These are phyloP conservation scores for Callimorpha dominula DNA, from an alignment of 2,888 invertebrate species.

Conservation along the genomic window DNA sequence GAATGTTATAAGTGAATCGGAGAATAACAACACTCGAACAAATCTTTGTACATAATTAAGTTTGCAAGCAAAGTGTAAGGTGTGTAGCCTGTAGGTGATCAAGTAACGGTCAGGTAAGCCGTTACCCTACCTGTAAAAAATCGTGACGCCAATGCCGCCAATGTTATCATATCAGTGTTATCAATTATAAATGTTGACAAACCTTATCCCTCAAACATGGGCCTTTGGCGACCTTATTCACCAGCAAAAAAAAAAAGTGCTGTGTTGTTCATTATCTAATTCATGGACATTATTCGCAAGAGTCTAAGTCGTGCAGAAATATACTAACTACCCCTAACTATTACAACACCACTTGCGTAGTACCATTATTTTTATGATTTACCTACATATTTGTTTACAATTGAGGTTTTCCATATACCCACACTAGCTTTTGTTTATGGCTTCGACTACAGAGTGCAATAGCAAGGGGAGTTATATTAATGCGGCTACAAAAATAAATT, in stretches of 20 bases:
- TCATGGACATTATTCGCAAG: neutral
- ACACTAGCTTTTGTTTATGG: neutral
- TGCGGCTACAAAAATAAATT: neutral
- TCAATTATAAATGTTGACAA: neutral
- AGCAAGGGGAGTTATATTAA: neutral
- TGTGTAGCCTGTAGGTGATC: neutral
- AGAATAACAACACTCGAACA: conserved; percentile 22
- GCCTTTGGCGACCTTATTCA: neutral
- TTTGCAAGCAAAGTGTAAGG: neutral
- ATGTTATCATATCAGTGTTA: no score
- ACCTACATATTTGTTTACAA: no score
- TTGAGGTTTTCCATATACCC: neutral
- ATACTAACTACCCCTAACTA: neutral
- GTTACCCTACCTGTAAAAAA: neutral
- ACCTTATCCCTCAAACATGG: neutral
- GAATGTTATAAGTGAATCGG: conserved; percentile 29
- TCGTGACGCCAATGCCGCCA: neutral
- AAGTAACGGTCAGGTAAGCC: neutral
- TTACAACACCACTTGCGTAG: neutral
- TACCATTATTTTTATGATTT: neutral
- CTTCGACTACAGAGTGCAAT: neutral
- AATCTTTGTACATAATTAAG: neutral
- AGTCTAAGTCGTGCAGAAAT: neutral
- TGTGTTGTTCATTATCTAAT: neutral
- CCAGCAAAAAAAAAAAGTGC: neutral